phyloP scores from a whole-genome alignment of 2,113 vertebrate species.

The Xiphophorus maculatus region DNA sequence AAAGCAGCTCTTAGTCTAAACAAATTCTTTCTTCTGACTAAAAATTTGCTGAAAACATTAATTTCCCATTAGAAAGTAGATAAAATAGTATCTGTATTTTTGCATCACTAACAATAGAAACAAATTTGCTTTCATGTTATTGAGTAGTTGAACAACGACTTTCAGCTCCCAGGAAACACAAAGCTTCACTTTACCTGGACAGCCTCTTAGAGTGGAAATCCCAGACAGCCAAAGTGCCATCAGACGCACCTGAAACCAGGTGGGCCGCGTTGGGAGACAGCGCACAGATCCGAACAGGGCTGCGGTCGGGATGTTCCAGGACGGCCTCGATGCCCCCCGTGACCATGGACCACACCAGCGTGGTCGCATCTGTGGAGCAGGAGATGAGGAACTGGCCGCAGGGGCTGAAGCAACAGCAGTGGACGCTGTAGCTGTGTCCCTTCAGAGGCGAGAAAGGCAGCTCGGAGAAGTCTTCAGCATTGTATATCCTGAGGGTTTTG shows the following conservation, averaged over 20 bases:
- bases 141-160: too few relatives aligned
- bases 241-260: constrained; percentile 87
- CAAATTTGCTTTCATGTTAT: neutral
- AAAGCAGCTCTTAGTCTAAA: too few relatives aligned
- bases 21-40: neutral
- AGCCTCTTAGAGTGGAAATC: constrained; percentile 79
- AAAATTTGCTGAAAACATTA: neutral
- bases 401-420: constrained; percentile 93
- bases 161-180: too few relatives aligned
- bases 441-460: constrained; percentile 86
- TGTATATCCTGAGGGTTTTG: constrained; percentile 90
- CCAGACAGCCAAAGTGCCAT: constrained; percentile 90
- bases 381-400: constrained; percentile 88
- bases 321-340: constrained; percentile 81
- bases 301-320: constrained; percentile 87
- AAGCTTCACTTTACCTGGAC: constrained; percentile 75
- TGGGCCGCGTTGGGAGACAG: constrained; percentile 81
- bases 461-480: constrained; percentile 81
- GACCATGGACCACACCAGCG: constrained; percentile 82
- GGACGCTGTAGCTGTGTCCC: constrained; percentile 90
- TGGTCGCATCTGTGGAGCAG: constrained; percentile 92
- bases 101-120: too few relatives aligned
- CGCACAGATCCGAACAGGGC: constrained; percentile 87
- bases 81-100: too few relatives aligned
- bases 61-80: neutral